Percentiles rank a stretch among this genome's conserved stretches.
These are phyloP conservation scores for Pristiophorus japonicus DNA, from an alignment of 2,113 vertebrate genomes.

Conservation along the genomic window DNA sequence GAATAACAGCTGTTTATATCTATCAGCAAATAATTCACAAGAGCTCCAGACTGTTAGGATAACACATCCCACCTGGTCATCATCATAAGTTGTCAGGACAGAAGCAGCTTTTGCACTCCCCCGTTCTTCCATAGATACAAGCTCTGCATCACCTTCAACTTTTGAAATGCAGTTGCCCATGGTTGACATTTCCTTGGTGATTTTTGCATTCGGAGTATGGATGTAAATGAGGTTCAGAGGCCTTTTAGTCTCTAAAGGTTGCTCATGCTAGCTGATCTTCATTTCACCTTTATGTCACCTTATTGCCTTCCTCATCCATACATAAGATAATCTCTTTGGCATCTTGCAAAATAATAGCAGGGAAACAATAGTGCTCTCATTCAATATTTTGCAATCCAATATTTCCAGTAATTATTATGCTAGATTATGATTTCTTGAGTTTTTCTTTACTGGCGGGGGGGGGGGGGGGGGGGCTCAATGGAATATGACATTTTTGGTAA, in stretches of 20 bases:
- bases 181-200: neutral
- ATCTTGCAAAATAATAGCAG: neutral
- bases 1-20: constrained; percentile 99
- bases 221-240: neutral
- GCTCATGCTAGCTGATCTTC: neutral
- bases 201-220: neutral
- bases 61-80: constrained; percentile 98
- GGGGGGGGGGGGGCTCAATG: neutral
- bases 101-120: constrained; percentile 63
- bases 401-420: neutral
- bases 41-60: constrained; percentile 97
- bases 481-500: neutral
- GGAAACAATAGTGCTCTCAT: neutral
- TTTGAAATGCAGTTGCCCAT: constrained; percentile 55
- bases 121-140: constrained; percentile 59
- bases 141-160: constrained; percentile 87
- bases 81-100: constrained; percentile 81
- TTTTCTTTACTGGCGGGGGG: neutral
- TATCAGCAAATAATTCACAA: constrained; percentile 99
- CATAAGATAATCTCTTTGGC: neutral
- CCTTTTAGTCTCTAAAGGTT: neutral
- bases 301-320: neutral
- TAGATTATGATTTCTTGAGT: neutral
- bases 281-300: neutral
- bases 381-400: neutral